A percentile compares a stretch with the other conserved stretches of the same genome.
Evolutionary conservation across 2,797 vertebrate species (phyloP).

Genomic region (Morus bassanus): DNA sequence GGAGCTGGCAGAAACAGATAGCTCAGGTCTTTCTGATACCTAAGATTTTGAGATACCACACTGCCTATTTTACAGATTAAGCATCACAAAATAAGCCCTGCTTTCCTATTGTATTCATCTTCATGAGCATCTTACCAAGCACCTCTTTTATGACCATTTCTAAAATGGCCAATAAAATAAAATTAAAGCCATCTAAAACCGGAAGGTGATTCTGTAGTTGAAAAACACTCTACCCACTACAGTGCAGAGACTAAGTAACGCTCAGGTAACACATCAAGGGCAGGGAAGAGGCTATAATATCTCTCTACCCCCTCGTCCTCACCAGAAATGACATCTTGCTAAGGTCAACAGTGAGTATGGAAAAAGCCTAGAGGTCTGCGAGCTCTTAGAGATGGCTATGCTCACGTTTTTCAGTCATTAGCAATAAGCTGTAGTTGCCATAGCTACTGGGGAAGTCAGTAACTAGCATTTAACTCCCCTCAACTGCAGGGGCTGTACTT

Average conservation of each 20-base stretch:
- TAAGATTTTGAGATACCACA: background rate
- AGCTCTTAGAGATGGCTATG: background rate
- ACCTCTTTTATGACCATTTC: background rate
- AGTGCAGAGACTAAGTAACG: background rate
- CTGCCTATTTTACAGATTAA: background rate
- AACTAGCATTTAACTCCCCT: background rate
- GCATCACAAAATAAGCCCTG: background rate
- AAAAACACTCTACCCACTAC: background rate
- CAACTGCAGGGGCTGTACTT: background rate
- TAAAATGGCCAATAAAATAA: background rate
- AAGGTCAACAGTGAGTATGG: background rate
- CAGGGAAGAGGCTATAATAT: background rate
- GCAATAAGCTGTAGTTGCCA: background rate
- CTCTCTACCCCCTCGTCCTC: background rate
- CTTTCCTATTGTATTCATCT: background rate
- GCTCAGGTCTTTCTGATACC: background rate
- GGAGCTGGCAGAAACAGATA: background rate
- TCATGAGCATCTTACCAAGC: accelerated
- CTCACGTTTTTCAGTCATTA: background rate
- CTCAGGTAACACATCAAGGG: background rate
- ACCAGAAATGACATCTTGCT: background rate
- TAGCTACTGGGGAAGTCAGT: background rate
- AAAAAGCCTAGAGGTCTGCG: background rate
- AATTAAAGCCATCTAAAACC: background rate
- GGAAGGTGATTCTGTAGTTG: background rate